Percentiles rank a stretch among this genome's conserved stretches.
phyloP scores from a whole-genome alignment of 2,888 invertebrate species.

The Brachypterus glaber region DNA sequence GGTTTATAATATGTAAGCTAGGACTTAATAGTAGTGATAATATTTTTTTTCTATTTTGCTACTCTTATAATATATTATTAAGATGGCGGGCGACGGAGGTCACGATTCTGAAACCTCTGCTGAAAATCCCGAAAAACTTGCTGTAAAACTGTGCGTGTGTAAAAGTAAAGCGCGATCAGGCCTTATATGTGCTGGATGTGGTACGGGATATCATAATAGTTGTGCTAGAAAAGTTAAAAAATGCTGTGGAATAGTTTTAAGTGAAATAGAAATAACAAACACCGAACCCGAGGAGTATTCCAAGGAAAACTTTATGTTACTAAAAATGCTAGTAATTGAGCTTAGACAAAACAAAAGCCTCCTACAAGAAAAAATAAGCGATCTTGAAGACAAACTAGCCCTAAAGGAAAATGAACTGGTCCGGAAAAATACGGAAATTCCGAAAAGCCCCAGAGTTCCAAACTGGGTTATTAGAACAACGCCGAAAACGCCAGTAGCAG shows the following conservation, averaged over 20 bases:
- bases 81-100: too few species aligned
- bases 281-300: background rate
- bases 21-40: too few species aligned
- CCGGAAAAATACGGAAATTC: too few species aligned
- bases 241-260: background rate
- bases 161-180: background rate
- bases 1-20: too few species aligned
- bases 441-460: too few species aligned
- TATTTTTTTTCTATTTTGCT: too few species aligned
- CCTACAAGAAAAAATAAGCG: background rate
- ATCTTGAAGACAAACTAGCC: background rate
- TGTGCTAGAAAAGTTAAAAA: background rate
- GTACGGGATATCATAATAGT: background rate
- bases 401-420: too few species aligned
- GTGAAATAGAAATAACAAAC: background rate
- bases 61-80: too few species aligned
- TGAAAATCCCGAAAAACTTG: background rate
- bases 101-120: too few species aligned
- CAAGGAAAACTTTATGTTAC: background rate
- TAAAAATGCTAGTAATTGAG: background rate
- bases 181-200: background rate
- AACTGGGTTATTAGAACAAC: too few species aligned
- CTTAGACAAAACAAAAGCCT: background rate
- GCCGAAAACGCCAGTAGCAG: too few species aligned
- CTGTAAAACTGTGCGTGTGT: background rate